A percentile compares a stretch with the other conserved stretches of the same genome.
These are phyloP conservation scores for Eptesicus fuscus DNA, from an alignment of 2,113 vertebrate genomes.

Conservation along the genomic window DNA sequence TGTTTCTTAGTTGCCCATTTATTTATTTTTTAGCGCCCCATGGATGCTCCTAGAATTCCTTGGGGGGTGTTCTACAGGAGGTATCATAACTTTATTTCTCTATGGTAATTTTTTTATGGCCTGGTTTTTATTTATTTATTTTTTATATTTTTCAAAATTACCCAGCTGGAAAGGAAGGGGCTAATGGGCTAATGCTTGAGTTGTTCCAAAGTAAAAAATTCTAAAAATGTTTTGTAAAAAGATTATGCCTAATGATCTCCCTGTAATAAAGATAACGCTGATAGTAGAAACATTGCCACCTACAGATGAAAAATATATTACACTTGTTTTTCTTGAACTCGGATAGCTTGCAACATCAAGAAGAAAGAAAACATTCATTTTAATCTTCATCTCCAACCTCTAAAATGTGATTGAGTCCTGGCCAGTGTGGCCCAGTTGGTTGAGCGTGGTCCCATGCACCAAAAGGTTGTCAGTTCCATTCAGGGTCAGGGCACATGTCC, in stretches of 20 bases:
- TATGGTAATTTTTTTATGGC: not conserved
- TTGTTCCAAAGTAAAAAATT: not conserved
- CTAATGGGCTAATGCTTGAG: not conserved
- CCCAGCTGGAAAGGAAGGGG: not conserved
- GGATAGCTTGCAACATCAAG: not conserved
- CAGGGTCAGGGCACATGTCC: not conserved
- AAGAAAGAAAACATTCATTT: not conserved
- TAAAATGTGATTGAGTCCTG: not conserved
- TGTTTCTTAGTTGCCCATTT: not conserved
- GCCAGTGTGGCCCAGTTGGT: not conserved
- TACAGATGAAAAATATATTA: slow-evolving; percentile 30
- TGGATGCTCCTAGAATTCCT: not conserved
- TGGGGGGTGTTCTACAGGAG: not conserved
- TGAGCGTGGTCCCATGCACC: not conserved
- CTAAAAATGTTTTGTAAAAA: not conserved
- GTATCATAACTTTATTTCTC: not conserved
- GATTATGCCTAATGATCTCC: not conserved
- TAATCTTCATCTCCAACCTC: not conserved
- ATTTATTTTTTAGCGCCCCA: not conserved
- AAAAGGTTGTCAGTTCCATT: not conserved
- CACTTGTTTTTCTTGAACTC: slow-evolving; percentile 12
- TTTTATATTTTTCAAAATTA: not conserved
- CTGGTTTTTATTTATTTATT: not conserved
- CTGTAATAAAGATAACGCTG: not conserved
- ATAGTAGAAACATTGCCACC: slow-evolving; percentile 35